A percentile compares a stretch with the other conserved stretches of the same genome.
phyloP scores from a whole-genome alignment of 1,140 invertebrate genomes.

The Stratiolaelaps scimitus region DNA sequence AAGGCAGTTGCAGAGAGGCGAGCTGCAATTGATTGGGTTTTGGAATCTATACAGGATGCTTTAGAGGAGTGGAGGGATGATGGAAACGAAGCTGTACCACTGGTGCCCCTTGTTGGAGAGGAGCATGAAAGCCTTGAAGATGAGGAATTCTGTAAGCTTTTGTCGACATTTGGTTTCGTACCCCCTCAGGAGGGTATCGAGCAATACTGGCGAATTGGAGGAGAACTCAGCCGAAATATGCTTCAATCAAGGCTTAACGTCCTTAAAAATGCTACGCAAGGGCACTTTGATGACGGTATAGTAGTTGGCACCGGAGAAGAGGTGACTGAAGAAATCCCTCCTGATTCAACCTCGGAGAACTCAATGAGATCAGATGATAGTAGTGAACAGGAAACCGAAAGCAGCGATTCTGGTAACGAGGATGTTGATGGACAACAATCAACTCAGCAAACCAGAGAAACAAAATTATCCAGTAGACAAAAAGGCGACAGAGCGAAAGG shows the following conservation, averaged over 20 bases:
- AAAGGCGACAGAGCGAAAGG: too few relatives aligned
- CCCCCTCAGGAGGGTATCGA: slow-evolving; percentile 18
- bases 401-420: too few relatives aligned
- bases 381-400: too few relatives aligned
- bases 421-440: too few relatives aligned
- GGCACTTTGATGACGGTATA: neutral
- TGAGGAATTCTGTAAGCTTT: slow-evolving; percentile 6
- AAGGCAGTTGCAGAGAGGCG: neutral
- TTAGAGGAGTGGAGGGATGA: neutral
- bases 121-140: slow-evolving; percentile 22
- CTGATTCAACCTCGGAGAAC: too few relatives aligned
- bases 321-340: neutral
- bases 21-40: slow-evolving; percentile 1
- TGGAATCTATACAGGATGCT: slow-evolving; percentile 8
- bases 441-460: too few relatives aligned
- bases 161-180: slow-evolving; percentile 20
- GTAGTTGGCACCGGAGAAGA: neutral
- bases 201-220: slow-evolving; percentile 14
- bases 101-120: neutral
- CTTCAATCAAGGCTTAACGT: neutral
- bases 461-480: too few relatives aligned
- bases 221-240: neutral
- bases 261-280: slow-evolving; percentile 8
- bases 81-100: slow-evolving; percentile 2
- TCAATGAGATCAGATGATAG: too few relatives aligned